These are phyloP conservation scores for Psilopsiagon aymara DNA, from an alignment of 2,113 vertebrate genomes.

Conservation along the genomic window DNA sequence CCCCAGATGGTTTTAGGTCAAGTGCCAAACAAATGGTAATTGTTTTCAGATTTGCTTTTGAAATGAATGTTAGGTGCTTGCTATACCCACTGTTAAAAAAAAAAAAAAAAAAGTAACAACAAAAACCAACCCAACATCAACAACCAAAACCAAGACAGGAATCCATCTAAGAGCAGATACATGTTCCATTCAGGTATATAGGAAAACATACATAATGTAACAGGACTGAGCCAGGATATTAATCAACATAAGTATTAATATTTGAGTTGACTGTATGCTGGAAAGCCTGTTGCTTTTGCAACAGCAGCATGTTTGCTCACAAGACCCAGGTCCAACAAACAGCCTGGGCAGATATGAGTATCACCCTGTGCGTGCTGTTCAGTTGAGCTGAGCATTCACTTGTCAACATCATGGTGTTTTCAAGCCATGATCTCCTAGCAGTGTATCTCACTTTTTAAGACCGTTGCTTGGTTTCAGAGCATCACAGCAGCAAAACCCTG, in stretches of 20 bases:
- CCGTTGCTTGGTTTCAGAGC: background rate
- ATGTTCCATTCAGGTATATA: background rate
- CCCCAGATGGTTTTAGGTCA: background rate
- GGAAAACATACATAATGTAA: background rate
- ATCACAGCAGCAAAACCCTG: background rate
- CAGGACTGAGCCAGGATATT: background rate
- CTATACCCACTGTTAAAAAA: background rate
- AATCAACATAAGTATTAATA: background rate
- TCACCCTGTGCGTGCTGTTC: rapidly evolving
- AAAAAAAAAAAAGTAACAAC: background rate
- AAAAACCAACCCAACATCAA: background rate
- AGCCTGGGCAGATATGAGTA: background rate
- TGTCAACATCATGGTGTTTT: rapidly evolving
- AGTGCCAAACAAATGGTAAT: background rate
- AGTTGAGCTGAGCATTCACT: rapidly evolving
- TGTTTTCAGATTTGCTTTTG: background rate
- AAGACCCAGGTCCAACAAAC: background rate
- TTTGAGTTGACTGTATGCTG: background rate
- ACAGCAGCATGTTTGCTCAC: background rate
- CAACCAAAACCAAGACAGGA: background rate
- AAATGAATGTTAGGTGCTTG: background rate
- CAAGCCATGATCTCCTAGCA: background rate
- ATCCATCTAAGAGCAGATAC: background rate
- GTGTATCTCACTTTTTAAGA: rapidly evolving
- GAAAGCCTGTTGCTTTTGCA: background rate